Evolutionary conservation across 1,140 invertebrate species (phyloP).

Genomic region (Drosophila rhopaloa): DNA sequence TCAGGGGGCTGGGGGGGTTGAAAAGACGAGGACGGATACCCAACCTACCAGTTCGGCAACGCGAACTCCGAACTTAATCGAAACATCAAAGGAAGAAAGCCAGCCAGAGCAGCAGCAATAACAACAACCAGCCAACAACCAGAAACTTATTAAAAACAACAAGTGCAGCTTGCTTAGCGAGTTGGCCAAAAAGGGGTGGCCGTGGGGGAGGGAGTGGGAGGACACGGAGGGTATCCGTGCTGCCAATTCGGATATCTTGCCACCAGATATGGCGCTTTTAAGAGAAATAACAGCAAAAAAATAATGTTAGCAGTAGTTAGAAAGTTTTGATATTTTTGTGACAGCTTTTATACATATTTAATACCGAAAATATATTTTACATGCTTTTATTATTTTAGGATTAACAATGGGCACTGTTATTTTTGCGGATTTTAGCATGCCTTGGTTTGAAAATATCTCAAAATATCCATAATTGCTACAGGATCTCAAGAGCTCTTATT

Average conservation of each 20-base stretch:
- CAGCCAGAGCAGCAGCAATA: constrained; percentile 19
- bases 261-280: neutral
- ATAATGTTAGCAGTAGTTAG: too few species aligned
- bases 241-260: neutral
- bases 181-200: constrained; percentile 23
- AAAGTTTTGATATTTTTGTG: too few species aligned
- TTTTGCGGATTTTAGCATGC: too few species aligned
- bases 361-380: too few species aligned
- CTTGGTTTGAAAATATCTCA: too few species aligned
- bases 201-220: neutral
- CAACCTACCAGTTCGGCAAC: constrained; percentile 75
- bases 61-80: constrained; percentile 82
- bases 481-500: too few species aligned
- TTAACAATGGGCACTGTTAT: too few species aligned
- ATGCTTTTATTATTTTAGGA: too few species aligned
- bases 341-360: too few species aligned
- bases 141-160: constrained; percentile 84
- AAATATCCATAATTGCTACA: too few species aligned
- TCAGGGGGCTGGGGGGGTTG: too few species aligned
- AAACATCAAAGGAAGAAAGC: constrained; percentile 75
- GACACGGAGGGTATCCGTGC: constrained; percentile 1
- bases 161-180: constrained; percentile 68
- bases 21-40: constrained; percentile 31
- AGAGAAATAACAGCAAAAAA: neutral
- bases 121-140: constrained; percentile 48